A percentile compares a stretch with the other conserved stretches of the same genome.
Evolutionary conservation across 2,113 vertebrate genomes (phyloP).

Genomic region (Coturnix japonica): DNA sequence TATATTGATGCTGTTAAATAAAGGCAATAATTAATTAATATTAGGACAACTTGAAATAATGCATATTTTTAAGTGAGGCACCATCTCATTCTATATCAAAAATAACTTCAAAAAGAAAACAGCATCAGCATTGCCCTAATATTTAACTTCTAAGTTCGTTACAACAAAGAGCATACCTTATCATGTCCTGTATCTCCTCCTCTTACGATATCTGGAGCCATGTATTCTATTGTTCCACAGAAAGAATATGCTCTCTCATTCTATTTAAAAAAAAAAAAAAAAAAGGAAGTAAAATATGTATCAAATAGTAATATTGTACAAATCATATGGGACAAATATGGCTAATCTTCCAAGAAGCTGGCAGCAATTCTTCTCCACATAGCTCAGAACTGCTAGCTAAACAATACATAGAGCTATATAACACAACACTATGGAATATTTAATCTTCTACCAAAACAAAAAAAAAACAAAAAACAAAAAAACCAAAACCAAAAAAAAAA

Average conservation of each 20-base stretch:
- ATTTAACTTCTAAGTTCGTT: background rate
- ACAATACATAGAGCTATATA: background rate
- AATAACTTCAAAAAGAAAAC: background rate
- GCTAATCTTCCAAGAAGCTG: slow-evolving; percentile 42
- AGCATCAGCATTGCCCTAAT: background rate
- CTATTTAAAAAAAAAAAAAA: slow-evolving; percentile 68
- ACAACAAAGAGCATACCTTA: slow-evolving; percentile 90
- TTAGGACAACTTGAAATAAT: background rate
- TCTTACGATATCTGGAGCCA: slow-evolving; percentile 97
- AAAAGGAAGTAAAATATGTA: background rate
- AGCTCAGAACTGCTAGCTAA: slow-evolving; percentile 59
- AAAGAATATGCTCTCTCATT: slow-evolving; percentile 95
- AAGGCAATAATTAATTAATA: background rate
- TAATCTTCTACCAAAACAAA: slow-evolving; percentile 19
- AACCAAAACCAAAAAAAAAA: background rate
- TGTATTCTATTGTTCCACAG: slow-evolving; percentile 98
- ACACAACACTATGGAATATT: background rate
- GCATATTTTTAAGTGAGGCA: background rate
- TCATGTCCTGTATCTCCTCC: slow-evolving; percentile 95
- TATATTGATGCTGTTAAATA: background rate
- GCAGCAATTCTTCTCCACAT: slow-evolving; percentile 60
- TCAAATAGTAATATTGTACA: background rate
- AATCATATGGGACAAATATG: background rate
- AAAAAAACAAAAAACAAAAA: background rate
- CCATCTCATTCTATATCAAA: background rate